These are phyloP conservation scores for Cheilosia vernalis DNA, from an alignment of 2,888 invertebrate species.

Conservation along the genomic window DNA sequence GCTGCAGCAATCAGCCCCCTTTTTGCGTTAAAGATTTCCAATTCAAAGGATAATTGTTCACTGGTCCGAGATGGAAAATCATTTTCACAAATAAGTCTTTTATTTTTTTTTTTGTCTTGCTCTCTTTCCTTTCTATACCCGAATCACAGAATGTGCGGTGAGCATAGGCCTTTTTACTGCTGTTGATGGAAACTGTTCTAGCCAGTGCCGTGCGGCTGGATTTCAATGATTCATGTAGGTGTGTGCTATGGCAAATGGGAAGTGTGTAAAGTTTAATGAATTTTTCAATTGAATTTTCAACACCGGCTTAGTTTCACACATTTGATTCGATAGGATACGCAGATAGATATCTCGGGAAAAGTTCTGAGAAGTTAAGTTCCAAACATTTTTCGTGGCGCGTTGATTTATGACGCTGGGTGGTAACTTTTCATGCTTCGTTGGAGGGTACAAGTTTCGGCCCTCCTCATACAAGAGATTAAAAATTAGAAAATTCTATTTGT, in stretches of 20 bases:
- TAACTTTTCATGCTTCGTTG: slow-evolving; percentile 23
- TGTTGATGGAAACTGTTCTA: slow-evolving; percentile 1
- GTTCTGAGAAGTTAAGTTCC: slow-evolving; percentile 42
- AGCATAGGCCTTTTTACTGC: slow-evolving; percentile 22
- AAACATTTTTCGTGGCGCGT: slow-evolving; percentile 26
- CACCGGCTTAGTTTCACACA: slow-evolving; percentile 68
- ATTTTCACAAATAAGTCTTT: slow-evolving; percentile 70
- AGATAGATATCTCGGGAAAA: slow-evolving; percentile 34
- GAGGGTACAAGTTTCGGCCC: slow-evolving; percentile 3
- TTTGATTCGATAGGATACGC: slow-evolving; percentile 30
- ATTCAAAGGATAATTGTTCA: slow-evolving; percentile 79
- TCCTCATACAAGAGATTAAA: not conserved
- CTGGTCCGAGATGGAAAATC: slow-evolving; percentile 76
- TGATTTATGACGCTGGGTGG: slow-evolving; percentile 44
- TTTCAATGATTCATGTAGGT: slow-evolving; percentile 1
- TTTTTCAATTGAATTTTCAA: slow-evolving; percentile 73
- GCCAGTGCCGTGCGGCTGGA: not conserved
- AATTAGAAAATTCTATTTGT: not conserved
- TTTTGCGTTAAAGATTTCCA: slow-evolving; percentile 78
- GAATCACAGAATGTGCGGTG: slow-evolving; percentile 17
- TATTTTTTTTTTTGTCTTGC: not conserved
- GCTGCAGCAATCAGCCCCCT: slow-evolving; percentile 76
- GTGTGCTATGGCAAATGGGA: slow-evolving; percentile 14
- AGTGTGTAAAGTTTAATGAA: slow-evolving; percentile 67
- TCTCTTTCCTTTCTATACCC: slow-evolving; percentile 2